Percentiles rank a stretch among this genome's conserved stretches.
Conservation (phyloP, 2,888 invertebrate genomes). For the Eurois occulta region DNA sequence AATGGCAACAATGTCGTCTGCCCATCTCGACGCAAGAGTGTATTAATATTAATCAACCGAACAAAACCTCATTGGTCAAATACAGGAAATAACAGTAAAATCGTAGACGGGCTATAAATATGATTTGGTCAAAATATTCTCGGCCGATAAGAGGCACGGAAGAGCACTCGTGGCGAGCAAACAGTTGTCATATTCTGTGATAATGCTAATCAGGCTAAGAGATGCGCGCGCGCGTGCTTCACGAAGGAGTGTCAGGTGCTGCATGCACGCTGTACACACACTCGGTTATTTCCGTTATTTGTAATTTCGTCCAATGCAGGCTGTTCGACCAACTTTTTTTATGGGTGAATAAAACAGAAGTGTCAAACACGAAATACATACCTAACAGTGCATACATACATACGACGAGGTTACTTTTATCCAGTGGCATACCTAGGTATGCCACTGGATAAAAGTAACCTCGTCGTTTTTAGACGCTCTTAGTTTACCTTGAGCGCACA, state of each 20-base stretch:
- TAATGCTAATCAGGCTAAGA: conserved; percentile 70
- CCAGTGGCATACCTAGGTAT: neutral
- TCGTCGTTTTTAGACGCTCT: neutral
- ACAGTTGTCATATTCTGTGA: conserved; percentile 66
- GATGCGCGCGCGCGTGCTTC: conserved; percentile 72
- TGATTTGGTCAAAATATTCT: conserved; percentile 49
- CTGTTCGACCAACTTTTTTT: neutral
- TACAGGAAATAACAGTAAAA: conserved; percentile 48
- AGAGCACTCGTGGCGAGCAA: conserved; percentile 63
- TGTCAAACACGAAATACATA: too few relatives aligned
- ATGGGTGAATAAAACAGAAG: neutral
- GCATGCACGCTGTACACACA: conserved; percentile 48
- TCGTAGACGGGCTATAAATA: conserved; percentile 36
- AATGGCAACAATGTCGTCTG: too few relatives aligned
- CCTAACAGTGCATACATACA: too few relatives aligned
- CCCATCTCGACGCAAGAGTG: neutral
- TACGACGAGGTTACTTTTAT: too few relatives aligned
- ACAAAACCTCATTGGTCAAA: conserved; percentile 11
- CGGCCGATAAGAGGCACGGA: conserved; percentile 33
- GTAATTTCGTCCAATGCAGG: conserved; percentile 27
- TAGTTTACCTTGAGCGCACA: neutral
- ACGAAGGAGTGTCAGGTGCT: conserved; percentile 70
- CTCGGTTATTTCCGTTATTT: conserved; percentile 58
- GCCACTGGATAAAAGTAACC: neutral
- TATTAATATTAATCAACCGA: neutral